These are phyloP conservation scores for Lepidocyrtinus sp. DNA, from an alignment of 2,888 invertebrate genomes.

Conservation along the genomic window DNA sequence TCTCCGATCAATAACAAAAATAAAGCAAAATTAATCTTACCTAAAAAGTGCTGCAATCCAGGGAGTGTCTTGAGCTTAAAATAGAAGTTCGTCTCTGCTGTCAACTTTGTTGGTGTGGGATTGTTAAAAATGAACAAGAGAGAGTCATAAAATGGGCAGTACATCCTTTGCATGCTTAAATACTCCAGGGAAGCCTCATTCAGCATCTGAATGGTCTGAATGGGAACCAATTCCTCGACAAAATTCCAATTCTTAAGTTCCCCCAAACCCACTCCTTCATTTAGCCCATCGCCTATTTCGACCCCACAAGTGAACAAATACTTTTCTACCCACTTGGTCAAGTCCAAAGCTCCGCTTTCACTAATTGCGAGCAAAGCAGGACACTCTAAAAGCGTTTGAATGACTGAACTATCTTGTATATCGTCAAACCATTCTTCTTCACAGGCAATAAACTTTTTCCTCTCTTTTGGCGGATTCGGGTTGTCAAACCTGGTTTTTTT, in stretches of 20 bases:
- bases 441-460: conserved; percentile 58
- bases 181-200: conserved; percentile 57
- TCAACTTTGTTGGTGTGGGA: conserved; percentile 56
- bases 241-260: conserved; percentile 63
- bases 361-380: conserved; percentile 64
- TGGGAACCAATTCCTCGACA: conserved; percentile 62
- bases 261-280: conserved; percentile 60
- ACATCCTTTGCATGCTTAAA: conserved; percentile 66
- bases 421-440: conserved; percentile 57
- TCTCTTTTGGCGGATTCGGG: neutral
- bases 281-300: conserved; percentile 40
- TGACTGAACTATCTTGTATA: conserved; percentile 46
- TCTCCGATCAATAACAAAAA: neutral
- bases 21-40: conserved; percentile 27
- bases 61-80: conserved; percentile 60
- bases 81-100: conserved; percentile 56
- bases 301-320: conserved; percentile 59
- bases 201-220: conserved; percentile 63
- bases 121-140: conserved; percentile 67
- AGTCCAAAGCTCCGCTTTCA: conserved; percentile 62
- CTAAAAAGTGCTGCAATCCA: conserved; percentile 65
- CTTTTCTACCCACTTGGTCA: conserved; percentile 60
- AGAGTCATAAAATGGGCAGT: conserved; percentile 68
- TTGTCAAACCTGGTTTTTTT: neutral
- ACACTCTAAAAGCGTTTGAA: conserved; percentile 59